These are phyloP conservation scores for Lordiphosa mommai DNA, from an alignment of 1,140 invertebrate genomes.

Conservation along the genomic window DNA sequence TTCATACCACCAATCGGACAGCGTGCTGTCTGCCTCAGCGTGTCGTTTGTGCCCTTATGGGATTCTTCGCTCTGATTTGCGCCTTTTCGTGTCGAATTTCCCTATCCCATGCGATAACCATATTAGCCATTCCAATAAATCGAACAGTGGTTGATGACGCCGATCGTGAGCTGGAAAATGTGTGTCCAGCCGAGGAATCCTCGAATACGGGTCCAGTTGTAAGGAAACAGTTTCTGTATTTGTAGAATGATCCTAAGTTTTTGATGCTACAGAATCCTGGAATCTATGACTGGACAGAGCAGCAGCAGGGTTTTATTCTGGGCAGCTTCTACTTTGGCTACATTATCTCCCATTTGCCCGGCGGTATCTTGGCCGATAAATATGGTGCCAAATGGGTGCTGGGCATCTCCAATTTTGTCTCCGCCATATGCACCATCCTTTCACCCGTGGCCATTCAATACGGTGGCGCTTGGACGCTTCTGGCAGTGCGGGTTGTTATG, in stretches of 20 bases:
- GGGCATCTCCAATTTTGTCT: constrained; percentile 3
- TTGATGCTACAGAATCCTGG: constrained; percentile 8
- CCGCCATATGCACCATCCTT: constrained; percentile 6
- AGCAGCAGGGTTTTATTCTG: constrained; percentile 77
- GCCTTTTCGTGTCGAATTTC: constrained; percentile 22
- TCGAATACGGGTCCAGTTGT: neutral
- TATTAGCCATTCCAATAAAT: constrained; percentile 13
- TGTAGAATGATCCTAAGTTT: neutral
- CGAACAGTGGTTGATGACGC: neutral
- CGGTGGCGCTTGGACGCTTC: constrained; percentile 81
- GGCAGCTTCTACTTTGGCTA: constrained; percentile 87
- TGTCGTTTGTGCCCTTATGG: constrained; percentile 6
- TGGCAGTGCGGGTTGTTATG: constrained; percentile 83
- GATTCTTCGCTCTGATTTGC: constrained; percentile 6
- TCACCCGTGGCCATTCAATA: constrained; percentile 2
- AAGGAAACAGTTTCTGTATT: neutral
- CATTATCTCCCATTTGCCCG: constrained; percentile 86
- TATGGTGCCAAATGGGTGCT: constrained; percentile 85
- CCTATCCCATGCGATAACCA: constrained; percentile 22
- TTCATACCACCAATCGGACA: neutral
- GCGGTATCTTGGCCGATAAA: constrained; percentile 86
- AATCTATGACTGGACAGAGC: constrained; percentile 23
- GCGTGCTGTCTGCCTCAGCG: constrained; percentile 22
- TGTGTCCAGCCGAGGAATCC: constrained; percentile 3
- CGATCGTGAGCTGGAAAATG: neutral